Evolutionary conservation across 2,888 invertebrate species (phyloP).

Genomic region (Alentia gelatinosa): DNA sequence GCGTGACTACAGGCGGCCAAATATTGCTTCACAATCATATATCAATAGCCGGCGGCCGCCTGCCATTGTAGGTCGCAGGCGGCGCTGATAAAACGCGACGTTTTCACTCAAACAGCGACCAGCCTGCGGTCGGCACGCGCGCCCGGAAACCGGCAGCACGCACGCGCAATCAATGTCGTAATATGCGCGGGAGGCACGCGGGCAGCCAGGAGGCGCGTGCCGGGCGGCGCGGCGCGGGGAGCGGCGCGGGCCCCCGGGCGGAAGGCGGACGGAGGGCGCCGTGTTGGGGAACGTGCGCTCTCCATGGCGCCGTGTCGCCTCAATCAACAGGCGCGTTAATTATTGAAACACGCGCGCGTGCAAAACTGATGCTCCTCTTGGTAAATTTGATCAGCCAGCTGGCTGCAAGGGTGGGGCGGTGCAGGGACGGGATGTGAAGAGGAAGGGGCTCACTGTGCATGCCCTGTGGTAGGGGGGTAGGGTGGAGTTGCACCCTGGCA

Average conservation of each 20-base stretch:
- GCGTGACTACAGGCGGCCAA: conserved; percentile 17
- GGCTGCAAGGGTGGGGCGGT: not conserved
- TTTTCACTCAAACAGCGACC: conserved; percentile 5
- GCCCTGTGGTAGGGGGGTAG: not conserved
- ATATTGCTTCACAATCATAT: conserved; percentile 22
- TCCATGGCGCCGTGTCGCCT: not conserved
- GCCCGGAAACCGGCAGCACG: conserved; percentile 18
- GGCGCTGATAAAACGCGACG: conserved; percentile 7
- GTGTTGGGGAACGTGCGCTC: conserved; percentile 17
- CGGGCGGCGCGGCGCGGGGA: not conserved
- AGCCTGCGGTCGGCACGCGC: not conserved
- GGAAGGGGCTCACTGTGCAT: not conserved
- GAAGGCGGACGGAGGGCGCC: not conserved
- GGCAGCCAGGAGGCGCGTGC: not conserved
- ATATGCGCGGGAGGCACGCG: conserved; percentile 23
- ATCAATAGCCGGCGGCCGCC: not conserved
- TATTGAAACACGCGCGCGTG: conserved; percentile 47
- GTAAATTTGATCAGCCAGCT: not conserved
- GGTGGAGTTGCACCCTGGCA: too few relatives aligned
- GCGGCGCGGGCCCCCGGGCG: not conserved
- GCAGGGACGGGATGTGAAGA: too few relatives aligned
- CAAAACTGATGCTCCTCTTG: conserved; percentile 8
- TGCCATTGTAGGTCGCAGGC: not conserved
- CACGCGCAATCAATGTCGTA: conserved; percentile 32
- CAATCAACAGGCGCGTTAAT: conserved; percentile 48